A percentile compares a stretch with the other conserved stretches of the same genome.
phyloP scores from a whole-genome alignment of 2,113 vertebrate genomes.

The Corydoras maculifer region DNA sequence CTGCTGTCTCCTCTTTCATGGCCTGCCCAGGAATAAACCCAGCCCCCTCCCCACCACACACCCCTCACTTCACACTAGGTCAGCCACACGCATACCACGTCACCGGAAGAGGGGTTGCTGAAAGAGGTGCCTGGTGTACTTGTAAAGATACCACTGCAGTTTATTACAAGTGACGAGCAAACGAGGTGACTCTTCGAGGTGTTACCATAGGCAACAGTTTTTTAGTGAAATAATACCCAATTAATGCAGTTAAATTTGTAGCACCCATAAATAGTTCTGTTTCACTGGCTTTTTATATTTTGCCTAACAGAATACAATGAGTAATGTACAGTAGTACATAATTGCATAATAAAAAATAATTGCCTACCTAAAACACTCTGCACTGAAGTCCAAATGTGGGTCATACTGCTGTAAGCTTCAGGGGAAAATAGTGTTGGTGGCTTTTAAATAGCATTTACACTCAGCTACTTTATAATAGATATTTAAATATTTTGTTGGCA shows the following conservation, averaged over 20 bases:
- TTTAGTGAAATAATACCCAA: conserved; percentile 2
- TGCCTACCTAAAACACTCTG: too few species aligned
- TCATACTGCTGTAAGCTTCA: too few species aligned
- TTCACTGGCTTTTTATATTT: conserved; percentile 6
- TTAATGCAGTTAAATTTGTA: conserved; percentile 11
- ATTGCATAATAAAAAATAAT: too few species aligned
- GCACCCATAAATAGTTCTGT: conserved; percentile 22
- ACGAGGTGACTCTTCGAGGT: not conserved
- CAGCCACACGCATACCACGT: not conserved
- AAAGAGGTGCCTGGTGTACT: conserved; percentile 10
- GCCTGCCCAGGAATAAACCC: conserved; percentile 2
- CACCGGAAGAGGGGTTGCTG: not conserved
- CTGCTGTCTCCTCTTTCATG: conserved; percentile 1
- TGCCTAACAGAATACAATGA: too few species aligned
- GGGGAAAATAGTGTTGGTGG: too few species aligned
- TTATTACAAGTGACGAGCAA: conserved; percentile 28
- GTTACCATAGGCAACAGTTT: not conserved
- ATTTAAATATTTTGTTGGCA: too few species aligned
- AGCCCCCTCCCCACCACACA: not conserved
- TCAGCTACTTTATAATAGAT: too few species aligned
- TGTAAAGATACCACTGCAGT: conserved; percentile 3
- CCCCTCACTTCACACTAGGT: not conserved
- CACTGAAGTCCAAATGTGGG: too few species aligned
- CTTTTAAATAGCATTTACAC: too few species aligned
- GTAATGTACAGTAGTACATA: too few species aligned